phyloP scores from a whole-genome alignment of 2,113 vertebrate genomes.

The Sorex fumeus region DNA sequence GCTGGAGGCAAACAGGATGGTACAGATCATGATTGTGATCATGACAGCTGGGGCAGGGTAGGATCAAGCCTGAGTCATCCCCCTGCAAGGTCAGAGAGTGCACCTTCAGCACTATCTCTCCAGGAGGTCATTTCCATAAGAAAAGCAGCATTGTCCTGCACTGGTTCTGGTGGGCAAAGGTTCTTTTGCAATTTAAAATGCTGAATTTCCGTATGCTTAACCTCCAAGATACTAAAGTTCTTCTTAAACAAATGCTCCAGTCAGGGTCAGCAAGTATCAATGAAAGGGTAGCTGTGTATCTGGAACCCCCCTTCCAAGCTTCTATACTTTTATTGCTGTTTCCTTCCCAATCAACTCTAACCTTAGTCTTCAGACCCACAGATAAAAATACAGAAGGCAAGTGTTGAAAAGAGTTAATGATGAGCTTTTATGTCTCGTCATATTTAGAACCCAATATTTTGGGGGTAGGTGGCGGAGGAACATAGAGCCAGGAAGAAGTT shows the following conservation, averaged over 20 bases:
- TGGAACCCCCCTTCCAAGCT: background rate
- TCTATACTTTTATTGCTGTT: background rate
- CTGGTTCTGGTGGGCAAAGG: background rate
- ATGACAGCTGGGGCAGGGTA: no score
- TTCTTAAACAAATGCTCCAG: background rate
- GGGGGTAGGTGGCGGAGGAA: background rate
- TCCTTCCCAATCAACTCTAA: background rate
- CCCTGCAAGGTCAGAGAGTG: no score
- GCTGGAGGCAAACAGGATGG: no score
- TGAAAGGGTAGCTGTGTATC: background rate
- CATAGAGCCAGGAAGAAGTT: background rate
- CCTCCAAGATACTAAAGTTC: background rate
- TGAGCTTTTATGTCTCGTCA: background rate
- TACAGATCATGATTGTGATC: no score
- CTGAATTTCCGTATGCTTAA: background rate
- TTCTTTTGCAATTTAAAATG: background rate
- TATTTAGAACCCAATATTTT: background rate
- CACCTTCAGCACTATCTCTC: no score
- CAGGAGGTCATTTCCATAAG: no score
- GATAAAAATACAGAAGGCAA: background rate
- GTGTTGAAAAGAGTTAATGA: background rate
- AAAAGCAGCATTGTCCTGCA: background rate
- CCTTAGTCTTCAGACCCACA: background rate
- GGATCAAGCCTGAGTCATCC: no score
- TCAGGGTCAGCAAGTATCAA: background rate